These are phyloP conservation scores for Enteromius afrohamiltoni DNA, from an alignment of 2,797 vertebrate species.

Conservation along the genomic window DNA sequence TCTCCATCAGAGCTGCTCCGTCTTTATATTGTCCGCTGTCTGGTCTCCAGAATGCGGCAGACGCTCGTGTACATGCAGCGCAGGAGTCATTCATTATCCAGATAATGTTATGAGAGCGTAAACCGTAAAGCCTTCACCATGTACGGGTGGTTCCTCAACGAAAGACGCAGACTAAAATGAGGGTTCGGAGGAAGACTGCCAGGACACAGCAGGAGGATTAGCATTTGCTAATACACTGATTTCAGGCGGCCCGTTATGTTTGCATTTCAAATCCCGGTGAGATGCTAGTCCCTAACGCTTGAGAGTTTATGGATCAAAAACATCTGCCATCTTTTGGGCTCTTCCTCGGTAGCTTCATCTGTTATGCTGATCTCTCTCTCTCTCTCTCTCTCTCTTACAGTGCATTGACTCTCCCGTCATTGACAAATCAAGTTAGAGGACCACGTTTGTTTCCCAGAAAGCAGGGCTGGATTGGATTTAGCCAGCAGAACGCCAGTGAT, in stretches of 20 bases:
- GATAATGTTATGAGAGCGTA: constrained; percentile 37
- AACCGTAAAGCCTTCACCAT: neutral
- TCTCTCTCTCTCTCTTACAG: constrained; percentile 20
- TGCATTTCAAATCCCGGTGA: constrained; percentile 47
- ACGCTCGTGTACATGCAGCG: neutral
- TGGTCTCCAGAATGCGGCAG: constrained; percentile 11
- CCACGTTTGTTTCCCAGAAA: constrained; percentile 46
- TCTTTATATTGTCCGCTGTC: neutral
- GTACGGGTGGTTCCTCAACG: neutral
- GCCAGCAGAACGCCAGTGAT: constrained; percentile 44
- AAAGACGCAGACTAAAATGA: constrained; percentile 28
- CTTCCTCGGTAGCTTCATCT: constrained; percentile 19
- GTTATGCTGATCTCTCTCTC: constrained; percentile 21
- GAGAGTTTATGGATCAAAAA: constrained; percentile 66
- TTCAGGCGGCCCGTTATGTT: constrained; percentile 42
- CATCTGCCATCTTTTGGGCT: constrained; percentile 72
- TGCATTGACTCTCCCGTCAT: constrained; percentile 50
- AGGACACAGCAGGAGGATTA: constrained; percentile 54
- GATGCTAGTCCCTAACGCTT: constrained; percentile 45
- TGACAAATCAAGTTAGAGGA: constrained; percentile 55
- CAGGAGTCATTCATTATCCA: constrained; percentile 29
- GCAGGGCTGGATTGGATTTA: constrained; percentile 48
- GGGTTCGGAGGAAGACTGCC: constrained; percentile 29
- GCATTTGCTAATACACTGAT: constrained; percentile 55
- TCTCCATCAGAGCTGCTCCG: neutral